Evolutionary conservation across 2,797 vertebrate genomes (phyloP).

Genomic region (Neopelma chrysocephalum): DNA sequence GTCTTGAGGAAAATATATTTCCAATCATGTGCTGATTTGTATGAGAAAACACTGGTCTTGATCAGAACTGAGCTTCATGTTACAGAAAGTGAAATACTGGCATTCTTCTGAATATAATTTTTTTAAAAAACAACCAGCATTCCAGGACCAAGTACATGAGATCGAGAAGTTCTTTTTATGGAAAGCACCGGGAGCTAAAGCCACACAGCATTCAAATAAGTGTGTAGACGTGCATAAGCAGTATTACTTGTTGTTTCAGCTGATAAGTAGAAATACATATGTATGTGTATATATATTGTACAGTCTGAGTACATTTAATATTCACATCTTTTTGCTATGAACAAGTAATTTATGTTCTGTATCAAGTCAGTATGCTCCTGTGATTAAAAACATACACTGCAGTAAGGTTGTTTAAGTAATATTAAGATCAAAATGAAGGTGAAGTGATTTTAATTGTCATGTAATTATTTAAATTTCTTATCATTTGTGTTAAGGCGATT

Average conservation of each 20-base stretch:
- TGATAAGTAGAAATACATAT: background rate
- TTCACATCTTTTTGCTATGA: background rate
- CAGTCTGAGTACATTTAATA: background rate
- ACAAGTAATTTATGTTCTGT: background rate
- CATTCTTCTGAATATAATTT: background rate
- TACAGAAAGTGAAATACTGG: background rate
- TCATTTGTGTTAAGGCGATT: conserved; percentile 64
- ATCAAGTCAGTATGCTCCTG: background rate
- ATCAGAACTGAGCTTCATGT: background rate
- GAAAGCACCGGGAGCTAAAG: background rate
- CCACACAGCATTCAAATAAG: background rate
- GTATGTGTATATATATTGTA: background rate
- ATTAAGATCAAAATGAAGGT: conserved; percentile 55
- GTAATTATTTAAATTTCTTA: conserved; percentile 76
- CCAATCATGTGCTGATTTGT: background rate
- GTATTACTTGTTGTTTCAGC: background rate
- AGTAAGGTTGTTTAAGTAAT: conserved; percentile 31
- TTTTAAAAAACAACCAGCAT: rapidly evolving
- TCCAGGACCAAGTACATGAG: background rate
- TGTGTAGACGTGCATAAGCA: background rate
- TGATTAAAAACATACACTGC: background rate
- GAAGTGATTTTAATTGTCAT: conserved; percentile 69
- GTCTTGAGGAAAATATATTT: background rate
- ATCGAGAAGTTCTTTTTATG: background rate
- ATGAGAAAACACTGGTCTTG: background rate